Percentiles rank a stretch among this genome's conserved stretches.
Conservation (phyloP, 2,113 vertebrate genomes). For the Microcebus ravelobensis region DNA sequence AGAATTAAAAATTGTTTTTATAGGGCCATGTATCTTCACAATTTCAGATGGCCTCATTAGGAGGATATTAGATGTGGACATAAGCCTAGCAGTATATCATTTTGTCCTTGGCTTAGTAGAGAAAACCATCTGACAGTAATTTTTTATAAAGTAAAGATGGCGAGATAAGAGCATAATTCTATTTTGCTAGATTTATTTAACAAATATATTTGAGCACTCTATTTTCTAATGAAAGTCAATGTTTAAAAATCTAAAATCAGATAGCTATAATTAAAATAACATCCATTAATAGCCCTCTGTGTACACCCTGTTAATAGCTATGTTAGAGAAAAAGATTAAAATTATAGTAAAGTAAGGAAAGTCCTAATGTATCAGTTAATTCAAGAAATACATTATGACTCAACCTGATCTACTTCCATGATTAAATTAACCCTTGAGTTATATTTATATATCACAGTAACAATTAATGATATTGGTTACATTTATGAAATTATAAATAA, state of each 20-base stretch:
- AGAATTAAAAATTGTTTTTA: constrained; percentile 1
- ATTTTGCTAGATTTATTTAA: constrained; percentile 12
- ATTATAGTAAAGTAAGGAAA: constrained; percentile 32
- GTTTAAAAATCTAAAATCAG: neutral
- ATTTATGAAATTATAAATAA: constrained; percentile 50
- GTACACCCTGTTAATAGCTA: neutral
- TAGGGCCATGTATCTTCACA: neutral
- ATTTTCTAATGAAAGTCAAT: neutral
- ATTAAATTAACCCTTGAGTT: constrained; percentile 20
- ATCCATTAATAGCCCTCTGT: neutral
- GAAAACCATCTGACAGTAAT: constrained; percentile 48
- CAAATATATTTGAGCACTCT: neutral
- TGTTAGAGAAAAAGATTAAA: neutral
- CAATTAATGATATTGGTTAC: neutral
- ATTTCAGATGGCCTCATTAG: constrained; percentile 50
- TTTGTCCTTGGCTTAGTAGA: constrained; percentile 34
- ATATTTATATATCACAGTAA: neutral
- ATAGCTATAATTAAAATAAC: constrained; percentile 6
- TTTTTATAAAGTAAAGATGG: constrained; percentile 49
- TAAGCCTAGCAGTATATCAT: constrained; percentile 57
- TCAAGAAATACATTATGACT: constrained; percentile 6
- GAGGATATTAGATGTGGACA: constrained; percentile 27
- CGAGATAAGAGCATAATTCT: neutral
- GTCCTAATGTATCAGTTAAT: neutral
- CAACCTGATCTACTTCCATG: neutral